Percentiles rank a stretch among this genome's conserved stretches.
These are phyloP conservation scores for Agriopis leucophaearia DNA, from an alignment of 2,888 invertebrate species.

Conservation along the genomic window DNA sequence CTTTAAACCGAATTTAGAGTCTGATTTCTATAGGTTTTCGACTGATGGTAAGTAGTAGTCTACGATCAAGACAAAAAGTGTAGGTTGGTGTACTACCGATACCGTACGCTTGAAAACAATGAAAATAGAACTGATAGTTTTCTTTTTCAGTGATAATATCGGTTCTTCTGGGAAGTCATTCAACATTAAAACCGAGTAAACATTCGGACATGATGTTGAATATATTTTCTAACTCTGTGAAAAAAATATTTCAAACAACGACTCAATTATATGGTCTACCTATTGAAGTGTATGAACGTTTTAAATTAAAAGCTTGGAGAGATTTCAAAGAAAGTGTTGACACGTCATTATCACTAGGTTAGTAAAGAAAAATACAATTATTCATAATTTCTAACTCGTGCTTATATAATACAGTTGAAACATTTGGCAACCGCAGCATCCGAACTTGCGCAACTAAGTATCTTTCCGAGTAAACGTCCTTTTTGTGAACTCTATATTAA, in stretches of 20 bases:
- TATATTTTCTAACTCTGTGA: constrained; percentile 88
- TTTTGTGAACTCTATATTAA: too few species aligned
- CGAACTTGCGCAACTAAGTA: too few species aligned
- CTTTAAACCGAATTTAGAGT: constrained; percentile 86
- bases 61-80: background rate
- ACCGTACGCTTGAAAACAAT: background rate
- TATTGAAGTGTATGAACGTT: constrained; percentile 87
- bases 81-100: background rate
- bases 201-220: constrained; percentile 79
- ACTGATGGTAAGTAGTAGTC: constrained; percentile 89
- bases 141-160: constrained; percentile 84
- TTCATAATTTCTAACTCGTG: background rate
- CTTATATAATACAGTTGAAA: background rate
- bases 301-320: constrained; percentile 90
- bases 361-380: background rate
- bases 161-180: constrained; percentile 74
- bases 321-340: constrained; percentile 90
- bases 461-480: too few species aligned
- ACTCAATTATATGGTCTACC: constrained; percentile 90
- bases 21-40: constrained; percentile 92
- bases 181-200: constrained; percentile 52
- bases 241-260: constrained; percentile 91
- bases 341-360: constrained; percentile 87
- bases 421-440: too few species aligned
- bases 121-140: background rate